Evolutionary conservation across 2,797 vertebrate genomes (phyloP), one percentile per base, ranked within the genome.

Genomic region (Leptodactylus fallax): DNA sequence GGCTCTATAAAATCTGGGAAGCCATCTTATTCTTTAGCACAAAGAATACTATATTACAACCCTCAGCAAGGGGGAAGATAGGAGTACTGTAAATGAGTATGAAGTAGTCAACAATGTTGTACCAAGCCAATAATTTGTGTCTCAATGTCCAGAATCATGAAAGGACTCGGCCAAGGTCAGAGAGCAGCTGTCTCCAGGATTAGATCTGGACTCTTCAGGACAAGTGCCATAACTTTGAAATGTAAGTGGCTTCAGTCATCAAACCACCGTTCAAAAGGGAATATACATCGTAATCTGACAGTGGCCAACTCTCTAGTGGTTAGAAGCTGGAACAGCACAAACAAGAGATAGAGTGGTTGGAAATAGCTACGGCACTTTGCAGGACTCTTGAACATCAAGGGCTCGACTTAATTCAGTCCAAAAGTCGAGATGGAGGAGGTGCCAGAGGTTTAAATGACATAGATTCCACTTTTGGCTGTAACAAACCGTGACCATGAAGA

Each of bases 161-260:
- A 77, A 85, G 83, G 58, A 63, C 83, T 77, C 19, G 10, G 8
- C n/a, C 71, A 85, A 85, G 83, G 83, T 85, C 83, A 85, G 83
- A 27, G 56, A 85, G 83, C 83, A 85, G 83, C 83, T 85, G 83
- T 85, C 83, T 78, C 72, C 58, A 65, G 83, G 83, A 85, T 85
- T 85, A 85, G 83, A 85, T 53, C 47, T 78, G 83, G 58, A 85
- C 83, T 85, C 83, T 85, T 85, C 72, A 78, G 83, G 83, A 85
- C 83, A 85, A 85, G 83, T 85, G 83, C 83, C 83, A 85, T 85
- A 61, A 85, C 72, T 85, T 85, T 85, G 83, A 85, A 85, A 85
- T 85, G 83, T 76, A 85, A 85, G 83, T 85, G 83, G 83, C 83
- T 78, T 85, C 83, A 77, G 72, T 85, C 83, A 85, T 85, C 83